Evolutionary conservation across 2,888 invertebrate genomes (phyloP).

Genomic region (Amblyteles armatorius): DNA sequence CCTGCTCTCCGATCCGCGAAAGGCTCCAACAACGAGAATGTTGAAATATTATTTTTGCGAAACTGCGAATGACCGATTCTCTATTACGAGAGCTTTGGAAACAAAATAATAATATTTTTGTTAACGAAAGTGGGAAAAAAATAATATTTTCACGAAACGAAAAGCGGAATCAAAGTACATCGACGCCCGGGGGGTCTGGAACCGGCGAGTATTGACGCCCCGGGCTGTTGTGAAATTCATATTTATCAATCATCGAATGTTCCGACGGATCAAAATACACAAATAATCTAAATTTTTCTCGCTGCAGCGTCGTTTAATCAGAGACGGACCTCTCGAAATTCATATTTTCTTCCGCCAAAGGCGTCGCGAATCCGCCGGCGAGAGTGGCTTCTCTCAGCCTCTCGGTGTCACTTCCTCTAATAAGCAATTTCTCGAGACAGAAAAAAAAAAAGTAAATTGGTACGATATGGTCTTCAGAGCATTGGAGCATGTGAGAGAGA

Average conservation of each 20-base stretch:
- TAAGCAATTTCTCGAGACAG: neutral
- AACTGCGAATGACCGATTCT: neutral
- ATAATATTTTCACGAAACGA: neutral
- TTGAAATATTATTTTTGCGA: neutral
- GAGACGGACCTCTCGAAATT: neutral
- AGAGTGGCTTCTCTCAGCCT: neutral
- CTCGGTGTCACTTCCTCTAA: neutral
- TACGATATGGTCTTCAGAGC: neutral
- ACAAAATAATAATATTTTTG: too few species aligned
- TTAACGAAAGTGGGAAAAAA: neutral
- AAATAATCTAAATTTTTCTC: neutral
- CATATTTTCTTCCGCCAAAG: neutral
- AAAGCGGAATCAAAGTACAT: neutral
- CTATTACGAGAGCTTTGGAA: too few species aligned
- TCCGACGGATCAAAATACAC: neutral
- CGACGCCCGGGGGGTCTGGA: neutral
- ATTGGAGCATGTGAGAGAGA: neutral
- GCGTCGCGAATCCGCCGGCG: neutral
- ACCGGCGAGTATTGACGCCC: neutral
- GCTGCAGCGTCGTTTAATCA: constrained; percentile 1
- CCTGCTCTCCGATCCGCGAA: neutral
- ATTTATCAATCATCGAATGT: neutral
- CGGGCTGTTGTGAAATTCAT: neutral
- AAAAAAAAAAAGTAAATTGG: neutral
- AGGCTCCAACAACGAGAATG: neutral